A percentile compares a stretch with the other conserved stretches of the same genome.
These are phyloP conservation scores for Himantopus leucocephalus DNA, from an alignment of 2,113 vertebrate species.

Conservation along the genomic window DNA sequence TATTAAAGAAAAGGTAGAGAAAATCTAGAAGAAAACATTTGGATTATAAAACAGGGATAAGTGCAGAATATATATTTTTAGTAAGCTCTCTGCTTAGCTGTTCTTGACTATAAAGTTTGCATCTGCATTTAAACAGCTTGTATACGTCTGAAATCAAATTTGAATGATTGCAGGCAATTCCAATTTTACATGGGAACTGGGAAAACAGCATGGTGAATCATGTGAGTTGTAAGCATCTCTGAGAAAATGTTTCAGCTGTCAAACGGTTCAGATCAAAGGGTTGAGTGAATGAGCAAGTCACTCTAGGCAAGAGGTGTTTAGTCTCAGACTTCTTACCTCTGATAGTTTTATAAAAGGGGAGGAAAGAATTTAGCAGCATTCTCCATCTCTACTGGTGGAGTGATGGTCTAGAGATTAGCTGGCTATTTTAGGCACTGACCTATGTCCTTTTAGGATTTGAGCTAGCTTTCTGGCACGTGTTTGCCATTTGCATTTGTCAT, in stretches of 20 bases:
- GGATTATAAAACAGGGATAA: neutral
- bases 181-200: neutral
- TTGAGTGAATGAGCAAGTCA: neutral
- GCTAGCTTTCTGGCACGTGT: neutral
- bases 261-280: neutral
- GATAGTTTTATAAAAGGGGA: neutral
- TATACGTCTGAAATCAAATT: neutral
- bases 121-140: constrained; percentile 60
- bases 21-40: neutral
- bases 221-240: neutral
- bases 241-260: neutral
- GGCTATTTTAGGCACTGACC: neutral
- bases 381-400: neutral
- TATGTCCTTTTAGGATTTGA: accelerated
- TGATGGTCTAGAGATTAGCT: neutral
- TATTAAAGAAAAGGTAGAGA: neutral
- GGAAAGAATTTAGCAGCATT: neutral
- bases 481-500: neutral
- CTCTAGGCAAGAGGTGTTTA: neutral
- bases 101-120: constrained; percentile 50
- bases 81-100: neutral
- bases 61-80: constrained; percentile 17
- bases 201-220: neutral
- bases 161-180: constrained; percentile 43
- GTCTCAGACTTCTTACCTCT: neutral